These are phyloP conservation scores for Eubasilissa regina DNA, from an alignment of 1,140 invertebrate species.

Conservation along the genomic window DNA sequence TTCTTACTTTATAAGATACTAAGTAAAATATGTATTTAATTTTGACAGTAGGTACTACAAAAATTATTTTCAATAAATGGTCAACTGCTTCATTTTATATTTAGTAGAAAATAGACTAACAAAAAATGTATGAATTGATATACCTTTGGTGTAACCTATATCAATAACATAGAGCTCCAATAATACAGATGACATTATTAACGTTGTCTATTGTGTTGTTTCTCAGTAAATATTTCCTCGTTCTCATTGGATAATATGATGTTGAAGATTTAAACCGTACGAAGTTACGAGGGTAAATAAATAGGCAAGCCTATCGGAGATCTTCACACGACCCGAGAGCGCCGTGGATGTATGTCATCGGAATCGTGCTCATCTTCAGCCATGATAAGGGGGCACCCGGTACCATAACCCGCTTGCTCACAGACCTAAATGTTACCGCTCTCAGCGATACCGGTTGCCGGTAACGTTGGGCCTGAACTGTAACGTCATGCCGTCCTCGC, in stretches of 20 bases:
- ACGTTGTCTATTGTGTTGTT: background rate
- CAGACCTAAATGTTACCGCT: slow-evolving; percentile 35
- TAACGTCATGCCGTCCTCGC: background rate
- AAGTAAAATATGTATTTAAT: no score
- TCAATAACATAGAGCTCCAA: no score
- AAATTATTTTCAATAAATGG: no score
- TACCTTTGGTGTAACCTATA: no score
- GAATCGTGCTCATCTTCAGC: slow-evolving; percentile 37
- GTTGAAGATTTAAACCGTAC: background rate
- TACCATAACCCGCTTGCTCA: slow-evolving; percentile 24
- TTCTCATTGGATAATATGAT: background rate
- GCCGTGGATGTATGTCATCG: slow-evolving; percentile 39
- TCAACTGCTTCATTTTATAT: no score
- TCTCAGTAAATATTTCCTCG: background rate
- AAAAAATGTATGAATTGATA: no score
- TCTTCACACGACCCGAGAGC: slow-evolving; percentile 36
- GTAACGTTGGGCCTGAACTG: background rate
- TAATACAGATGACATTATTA: no score
- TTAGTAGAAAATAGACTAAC: no score
- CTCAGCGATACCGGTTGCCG: background rate
- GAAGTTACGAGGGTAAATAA: slow-evolving; percentile 19
- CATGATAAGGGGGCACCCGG: slow-evolving; percentile 10
- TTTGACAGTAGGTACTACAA: no score
- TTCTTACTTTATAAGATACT: no score
- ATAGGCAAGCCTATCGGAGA: slow-evolving; percentile 33